Percentiles rank a stretch among this genome's conserved stretches.
phyloP scores from a whole-genome alignment of 2,797 vertebrate species.

The Podarcis lilfordi region DNA sequence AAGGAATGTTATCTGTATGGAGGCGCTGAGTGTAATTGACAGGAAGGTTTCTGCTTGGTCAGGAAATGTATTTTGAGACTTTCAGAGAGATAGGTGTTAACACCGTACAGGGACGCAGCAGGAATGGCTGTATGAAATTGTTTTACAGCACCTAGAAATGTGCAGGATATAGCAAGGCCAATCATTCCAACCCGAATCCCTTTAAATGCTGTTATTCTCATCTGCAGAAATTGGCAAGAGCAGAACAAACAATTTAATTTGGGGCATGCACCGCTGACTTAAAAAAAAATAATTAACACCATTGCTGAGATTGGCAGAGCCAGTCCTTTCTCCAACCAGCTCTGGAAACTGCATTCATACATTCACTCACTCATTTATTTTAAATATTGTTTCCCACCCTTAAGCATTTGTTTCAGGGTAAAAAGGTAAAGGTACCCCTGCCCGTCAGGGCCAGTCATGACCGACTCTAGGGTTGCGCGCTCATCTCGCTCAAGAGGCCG shows the following conservation, averaged over 20 bases:
- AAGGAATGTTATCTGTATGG: slow-evolving; percentile 31
- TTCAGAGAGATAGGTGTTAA: slow-evolving; percentile 33
- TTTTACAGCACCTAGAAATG: slow-evolving; percentile 11
- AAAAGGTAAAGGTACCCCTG: too few relatives aligned
- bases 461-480: too few relatives aligned
- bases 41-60: slow-evolving; percentile 37
- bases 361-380: neutral
- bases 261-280: neutral
- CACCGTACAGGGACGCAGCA: neutral
- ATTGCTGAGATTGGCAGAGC: neutral
- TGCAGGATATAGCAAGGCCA: neutral
- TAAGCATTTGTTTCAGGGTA: too few relatives aligned
- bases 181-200: neutral
- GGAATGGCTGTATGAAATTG: neutral
- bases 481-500: too few relatives aligned
- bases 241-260: neutral
- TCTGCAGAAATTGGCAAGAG: neutral
- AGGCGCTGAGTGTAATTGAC: slow-evolving; percentile 39
- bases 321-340: too few relatives aligned
- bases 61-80: slow-evolving; percentile 43
- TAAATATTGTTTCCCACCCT: too few relatives aligned
- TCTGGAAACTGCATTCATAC: too few relatives aligned
- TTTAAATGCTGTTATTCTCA: neutral
- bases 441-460: too few relatives aligned
- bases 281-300: neutral